These are phyloP conservation scores for Campylorhamphus procurvoides DNA, from an alignment of 2,113 vertebrate species.

Conservation along the genomic window DNA sequence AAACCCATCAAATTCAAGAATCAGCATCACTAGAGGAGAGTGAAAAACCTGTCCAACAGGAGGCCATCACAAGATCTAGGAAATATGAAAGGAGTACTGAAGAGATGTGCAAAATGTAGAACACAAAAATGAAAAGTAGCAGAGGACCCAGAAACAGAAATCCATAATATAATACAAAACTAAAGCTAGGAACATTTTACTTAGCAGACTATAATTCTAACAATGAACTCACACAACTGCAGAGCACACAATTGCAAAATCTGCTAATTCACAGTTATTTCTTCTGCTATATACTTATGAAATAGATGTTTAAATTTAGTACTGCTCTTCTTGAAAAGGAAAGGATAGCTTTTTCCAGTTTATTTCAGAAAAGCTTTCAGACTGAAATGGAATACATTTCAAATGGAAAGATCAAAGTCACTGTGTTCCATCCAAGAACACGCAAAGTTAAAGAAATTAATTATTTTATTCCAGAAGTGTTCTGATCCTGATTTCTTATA, in stretches of 20 bases:
- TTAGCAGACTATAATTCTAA: not conserved
- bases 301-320: conserved; percentile 13
- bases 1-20: not conserved
- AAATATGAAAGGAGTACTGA: not conserved
- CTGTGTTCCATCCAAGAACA: not conserved
- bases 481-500: not conserved
- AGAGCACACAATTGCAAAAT: not conserved
- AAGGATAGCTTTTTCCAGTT: not conserved
- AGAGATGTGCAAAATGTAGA: not conserved
- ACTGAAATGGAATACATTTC: conserved; percentile 11
- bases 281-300: not conserved
- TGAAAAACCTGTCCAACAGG: not conserved
- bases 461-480: not conserved
- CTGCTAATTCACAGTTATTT: conserved; percentile 9
- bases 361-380: conserved; percentile 11
- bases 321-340: not conserved
- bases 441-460: not conserved
- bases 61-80: not conserved
- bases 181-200: not conserved
- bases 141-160: not conserved
- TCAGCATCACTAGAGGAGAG: not conserved
- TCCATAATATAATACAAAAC: not conserved
- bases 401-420: conserved; percentile 28
- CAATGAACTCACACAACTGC: not conserved
- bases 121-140: not conserved